Evolutionary conservation across 2,888 invertebrate species (phyloP), one percentile per base, ranked within the genome.

Genomic region (Pelosia muscerda): DNA sequence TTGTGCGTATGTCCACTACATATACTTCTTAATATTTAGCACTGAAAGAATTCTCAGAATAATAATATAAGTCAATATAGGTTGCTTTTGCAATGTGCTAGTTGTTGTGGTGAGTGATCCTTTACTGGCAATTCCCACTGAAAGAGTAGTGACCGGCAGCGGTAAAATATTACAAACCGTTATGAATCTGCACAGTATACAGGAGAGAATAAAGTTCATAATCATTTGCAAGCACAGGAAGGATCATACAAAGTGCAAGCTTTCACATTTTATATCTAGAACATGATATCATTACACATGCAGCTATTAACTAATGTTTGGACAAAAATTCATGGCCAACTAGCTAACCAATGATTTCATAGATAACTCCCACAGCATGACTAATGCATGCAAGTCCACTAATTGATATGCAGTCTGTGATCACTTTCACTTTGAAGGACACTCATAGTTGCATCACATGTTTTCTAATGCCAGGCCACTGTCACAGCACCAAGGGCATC

Each of bases 341-440:
- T 22, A 31, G 62, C 53, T 26, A 31, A 1, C 5, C 53, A 22
- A n/a, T 66, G 66, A 66, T 62, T 57, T 66, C 66, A 66, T 62
- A n/a, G 49, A 25, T 4, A 42, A 28, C 25, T 53, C 26, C n/a
- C 22, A 38, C 2, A 34, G 58, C 38, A 66, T 38, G 53, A 61
- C 34, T 42, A 66, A 61, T 38, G 38, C 59, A 11, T 15, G 11
- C 15, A 38, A 13, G 42, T 25, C 13, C 49, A 25, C 61, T 26
- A 0, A 15, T 9, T 55, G 58, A 66, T 72, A 77, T 74, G 58
- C 59, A 15, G 59, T 49, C 63, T 72, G 58, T 63, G 69, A 66
- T 76, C 69, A 77, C 78, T 79, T 79, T 77, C 74, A 71, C 72
- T 63, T 71, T 66, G 68, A 67, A 28, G 65, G 49, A 42, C 64